A percentile compares a stretch with the other conserved stretches of the same genome.
Evolutionary conservation across 2,113 vertebrate genomes (phyloP).

Genomic region (Pandion haliaetus): DNA sequence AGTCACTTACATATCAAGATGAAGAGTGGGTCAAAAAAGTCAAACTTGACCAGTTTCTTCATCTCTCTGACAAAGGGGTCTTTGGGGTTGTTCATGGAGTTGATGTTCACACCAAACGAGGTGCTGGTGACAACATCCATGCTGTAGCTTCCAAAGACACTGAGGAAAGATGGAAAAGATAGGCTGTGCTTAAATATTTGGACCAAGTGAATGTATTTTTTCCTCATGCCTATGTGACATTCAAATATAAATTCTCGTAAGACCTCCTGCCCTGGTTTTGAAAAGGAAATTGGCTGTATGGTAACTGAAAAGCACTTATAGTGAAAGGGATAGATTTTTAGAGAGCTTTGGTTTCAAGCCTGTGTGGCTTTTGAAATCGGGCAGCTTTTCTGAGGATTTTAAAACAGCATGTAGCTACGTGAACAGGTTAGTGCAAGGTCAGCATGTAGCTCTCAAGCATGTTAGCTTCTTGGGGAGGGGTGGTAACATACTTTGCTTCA

Average conservation of each 20-base stretch:
- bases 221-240: background rate
- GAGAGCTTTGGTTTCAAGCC: background rate
- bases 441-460: background rate
- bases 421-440: background rate
- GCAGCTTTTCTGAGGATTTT: background rate
- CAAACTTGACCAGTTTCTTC: conserved; percentile 73
- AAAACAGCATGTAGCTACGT: background rate
- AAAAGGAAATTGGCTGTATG: background rate
- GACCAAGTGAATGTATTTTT: background rate
- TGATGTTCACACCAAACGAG: conserved; percentile 83
- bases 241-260: background rate
- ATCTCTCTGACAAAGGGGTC: conserved; percentile 83
- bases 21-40: conserved; percentile 62
- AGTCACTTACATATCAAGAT: conserved; percentile 58
- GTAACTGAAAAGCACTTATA: background rate
- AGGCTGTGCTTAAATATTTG: background rate
- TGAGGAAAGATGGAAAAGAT: conserved; percentile 36
- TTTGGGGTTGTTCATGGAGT: conserved; percentile 84
- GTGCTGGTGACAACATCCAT: conserved; percentile 84
- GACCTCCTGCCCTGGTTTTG: background rate
- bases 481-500: background rate
- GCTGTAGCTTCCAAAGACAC: conserved; percentile 84
- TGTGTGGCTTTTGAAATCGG: background rate
- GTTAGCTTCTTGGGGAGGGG: background rate
- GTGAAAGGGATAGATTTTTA: background rate